Conservation (phyloP, 2,888 invertebrate genomes). For the Lepidocyrtinus sp. region DNA sequence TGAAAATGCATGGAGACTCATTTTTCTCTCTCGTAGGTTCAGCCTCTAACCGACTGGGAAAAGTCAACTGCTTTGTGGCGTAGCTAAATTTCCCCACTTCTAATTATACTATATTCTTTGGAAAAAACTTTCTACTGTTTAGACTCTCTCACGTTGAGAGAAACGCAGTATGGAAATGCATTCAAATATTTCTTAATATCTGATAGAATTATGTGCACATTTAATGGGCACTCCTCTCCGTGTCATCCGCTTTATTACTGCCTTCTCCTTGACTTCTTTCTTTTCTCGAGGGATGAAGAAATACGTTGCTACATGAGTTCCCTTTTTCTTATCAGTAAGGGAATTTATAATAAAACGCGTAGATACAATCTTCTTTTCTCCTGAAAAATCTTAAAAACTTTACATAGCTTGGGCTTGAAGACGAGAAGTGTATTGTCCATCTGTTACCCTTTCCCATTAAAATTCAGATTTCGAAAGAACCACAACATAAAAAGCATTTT, state of each 20-base stretch:
- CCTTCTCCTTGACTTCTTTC: constrained; percentile 9
- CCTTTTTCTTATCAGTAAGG: background rate
- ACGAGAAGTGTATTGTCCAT: background rate
- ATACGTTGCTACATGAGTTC: background rate
- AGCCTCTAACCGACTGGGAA: background rate
- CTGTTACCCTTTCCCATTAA: constrained; percentile 13
- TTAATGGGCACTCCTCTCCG: constrained; percentile 54
- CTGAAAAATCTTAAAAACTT: constrained; percentile 9
- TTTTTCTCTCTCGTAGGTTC: constrained; percentile 15
- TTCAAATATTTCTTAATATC: constrained; percentile 33
- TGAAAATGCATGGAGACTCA: constrained; percentile 11
- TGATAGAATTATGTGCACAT: constrained; percentile 49
- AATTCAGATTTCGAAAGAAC: background rate
- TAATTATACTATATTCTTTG: background rate
- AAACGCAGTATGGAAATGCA: constrained; percentile 29
- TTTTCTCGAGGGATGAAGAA: background rate
- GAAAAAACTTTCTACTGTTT: constrained; percentile 10
- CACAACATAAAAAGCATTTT: background rate
- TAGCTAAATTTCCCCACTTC: too few relatives aligned
- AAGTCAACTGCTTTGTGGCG: constrained; percentile 32
- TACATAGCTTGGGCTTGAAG: too few relatives aligned
- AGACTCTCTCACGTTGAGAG: constrained; percentile 19
- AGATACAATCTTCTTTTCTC: background rate
- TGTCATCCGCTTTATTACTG: constrained; percentile 48
- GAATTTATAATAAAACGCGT: background rate